Conservation (phyloP, 2,113 vertebrate genomes). For the Sardina pilchardus region DNA sequence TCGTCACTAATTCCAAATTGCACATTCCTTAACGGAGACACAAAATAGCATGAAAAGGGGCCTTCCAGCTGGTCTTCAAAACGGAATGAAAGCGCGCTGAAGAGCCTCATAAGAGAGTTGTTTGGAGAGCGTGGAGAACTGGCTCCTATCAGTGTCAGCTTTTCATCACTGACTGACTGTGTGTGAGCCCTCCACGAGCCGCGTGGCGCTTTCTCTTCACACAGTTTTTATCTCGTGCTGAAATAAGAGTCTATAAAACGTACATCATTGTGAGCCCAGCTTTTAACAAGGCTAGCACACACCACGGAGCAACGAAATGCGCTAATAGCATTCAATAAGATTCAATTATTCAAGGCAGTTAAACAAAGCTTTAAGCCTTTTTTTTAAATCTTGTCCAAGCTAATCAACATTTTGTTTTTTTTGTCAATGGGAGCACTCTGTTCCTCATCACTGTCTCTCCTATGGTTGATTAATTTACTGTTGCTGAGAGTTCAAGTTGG, state of each 20-base stretch:
- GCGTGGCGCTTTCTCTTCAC: not conserved
- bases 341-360: not conserved
- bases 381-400: not conserved
- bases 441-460: not conserved
- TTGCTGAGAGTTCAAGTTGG: not conserved
- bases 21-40: not conserved
- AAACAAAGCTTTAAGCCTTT: not conserved
- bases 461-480: not conserved
- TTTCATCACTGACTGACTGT: not conserved
- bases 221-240: not conserved
- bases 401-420: not conserved
- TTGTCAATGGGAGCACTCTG: not conserved
- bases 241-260: not conserved
- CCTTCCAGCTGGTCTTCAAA: not conserved
- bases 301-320: not conserved
- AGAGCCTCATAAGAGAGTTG: not conserved
- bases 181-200: not conserved
- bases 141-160: not conserved
- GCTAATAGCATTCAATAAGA: not conserved
- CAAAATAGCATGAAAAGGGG: not conserved
- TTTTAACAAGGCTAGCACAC: not conserved
- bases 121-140: not conserved
- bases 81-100: not conserved
- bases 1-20: not conserved
- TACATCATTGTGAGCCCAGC: not conserved